Base-by-base conservation (phyloP, 2,888 invertebrate genomes). In the Pseudoips prasinana region DNA sequence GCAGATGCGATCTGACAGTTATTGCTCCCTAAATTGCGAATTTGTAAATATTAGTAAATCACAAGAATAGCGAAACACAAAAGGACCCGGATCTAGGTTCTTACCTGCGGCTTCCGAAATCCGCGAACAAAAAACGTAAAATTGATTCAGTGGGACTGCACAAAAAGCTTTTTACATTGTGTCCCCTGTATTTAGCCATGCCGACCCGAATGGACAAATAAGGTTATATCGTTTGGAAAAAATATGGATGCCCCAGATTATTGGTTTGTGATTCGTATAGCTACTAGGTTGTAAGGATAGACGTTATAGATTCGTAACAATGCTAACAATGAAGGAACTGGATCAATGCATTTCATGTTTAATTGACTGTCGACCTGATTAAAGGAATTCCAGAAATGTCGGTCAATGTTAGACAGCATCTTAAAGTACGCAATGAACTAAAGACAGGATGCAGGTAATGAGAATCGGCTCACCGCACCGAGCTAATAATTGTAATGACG, bases 71-170 rank as follows among this genome's bases (percentile, higher is more conserved):
- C 36, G 31, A 45, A 58, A 62, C 64, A 78, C 77, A 85, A 86
- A 73, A 67, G 58, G 50, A 72, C 80, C 83, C 87, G 88, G 87
- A 87, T 87, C 86, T 85, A 79, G 77, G 66, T 66, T 77, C 80
- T 57, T 87, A 87, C 87, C 88, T 87, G 87, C 81, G 84, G 86
- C 86, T 88, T 88, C 87, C 87, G 87, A 87, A 57, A 84, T 76
- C 68, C 68, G 64, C 69, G 60, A 51, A 67, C 77, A 85, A 87
- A 85, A 87, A 86, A 79, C 58, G 37, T 55, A 64, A 77, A 84
- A 83, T 82, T 81, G 78, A 84, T 81, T 82, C 83, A 82, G 74
- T 75, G 69, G 75, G 65, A 62, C 63, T 60, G 44, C 66, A 69
- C 74, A 86, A 85, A 87, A 86, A 84, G 70, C 64, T 48, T 52